phyloP scores from a whole-genome alignment of 1,140 invertebrate genomes.

The Caenorhabditis brenneri region DNA sequence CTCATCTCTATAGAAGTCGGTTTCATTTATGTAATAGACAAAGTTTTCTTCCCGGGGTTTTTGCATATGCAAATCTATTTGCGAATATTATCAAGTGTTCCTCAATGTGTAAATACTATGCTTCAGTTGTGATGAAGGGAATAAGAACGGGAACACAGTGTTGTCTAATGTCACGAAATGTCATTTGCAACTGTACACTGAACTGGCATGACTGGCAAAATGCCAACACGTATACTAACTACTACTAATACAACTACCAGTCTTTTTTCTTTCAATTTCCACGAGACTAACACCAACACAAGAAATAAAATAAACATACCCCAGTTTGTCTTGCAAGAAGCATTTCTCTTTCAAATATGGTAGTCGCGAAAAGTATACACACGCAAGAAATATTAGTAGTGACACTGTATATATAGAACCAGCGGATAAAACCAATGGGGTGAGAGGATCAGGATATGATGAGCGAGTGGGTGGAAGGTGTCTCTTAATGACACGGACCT shows the following conservation, averaged over 20 bases:
- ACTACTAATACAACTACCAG: not conserved
- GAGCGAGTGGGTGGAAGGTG: not conserved
- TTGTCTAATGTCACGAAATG: not conserved
- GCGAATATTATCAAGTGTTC: not conserved
- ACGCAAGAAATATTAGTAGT: not conserved
- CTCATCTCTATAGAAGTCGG: no score
- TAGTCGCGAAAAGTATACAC: not conserved
- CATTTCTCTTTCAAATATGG: not conserved
- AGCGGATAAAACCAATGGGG: not conserved
- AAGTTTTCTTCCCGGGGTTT: no score
- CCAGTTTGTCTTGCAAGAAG: constrained; percentile 21
- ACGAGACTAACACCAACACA: not conserved
- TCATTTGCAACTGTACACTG: not conserved
- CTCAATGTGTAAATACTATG: not conserved
- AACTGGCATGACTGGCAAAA: no score
- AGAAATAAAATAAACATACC: constrained; percentile 34
- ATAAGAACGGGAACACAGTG: no score
- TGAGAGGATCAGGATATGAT: not conserved
- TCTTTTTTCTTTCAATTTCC: not conserved
- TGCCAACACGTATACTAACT: not conserved
- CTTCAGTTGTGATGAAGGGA: no score
- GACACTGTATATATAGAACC: not conserved
- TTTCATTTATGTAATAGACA: not conserved
- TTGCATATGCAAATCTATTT: not conserved
- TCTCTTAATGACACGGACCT: not conserved